Base-by-base conservation (phyloP, 2,113 vertebrate species). In the Chaetodon trifascialis region DNA sequence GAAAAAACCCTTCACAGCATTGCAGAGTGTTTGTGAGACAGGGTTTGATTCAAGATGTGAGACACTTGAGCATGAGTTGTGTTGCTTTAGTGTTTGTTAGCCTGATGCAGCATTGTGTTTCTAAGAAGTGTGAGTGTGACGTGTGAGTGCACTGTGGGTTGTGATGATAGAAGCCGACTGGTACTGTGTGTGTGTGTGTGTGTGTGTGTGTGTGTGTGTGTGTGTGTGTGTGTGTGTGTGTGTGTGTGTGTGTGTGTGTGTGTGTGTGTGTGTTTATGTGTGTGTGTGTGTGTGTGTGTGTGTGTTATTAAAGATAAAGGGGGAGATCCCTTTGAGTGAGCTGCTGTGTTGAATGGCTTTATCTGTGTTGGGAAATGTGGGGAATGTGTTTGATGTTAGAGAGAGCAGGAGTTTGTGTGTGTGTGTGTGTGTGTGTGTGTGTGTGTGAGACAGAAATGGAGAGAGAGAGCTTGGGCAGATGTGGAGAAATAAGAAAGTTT, bases 381-480 rank as follows among this genome's bases (percentile, higher is more conserved):
- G 86, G 93, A 93, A 91, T 92, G 89, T 66, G 74, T 93, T 91
- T 92, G 87, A 93, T 87, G 86, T 85, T 11, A 49, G 66, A 74
- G 52, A 82, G 72, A 76, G 60, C 70, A 73, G 64, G 52, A 69
- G 52, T 25, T 63, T 34, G 56, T 44, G 56, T 51, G 63, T 25
- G 42, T 40, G 67, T 73, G 30, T 30, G 30, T 30, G 30, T 2
- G 67, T 58, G 73, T 38, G 55, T 51, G 73, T 38, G 55, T 51
- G 36, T 11, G 75, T 72, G 59, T 63, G 46, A 25, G 67, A 52
- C 34, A 54, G 54, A 40, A 3, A 10, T 17, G 42, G 38, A 16
- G 76, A 75, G 64, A 63, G 46, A n/a, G 67, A 54, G 40, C 55
- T 25, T 66, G 51, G 59, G 78, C 44, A 79, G 83, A 75, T 77